Conservation (phyloP, 2,888 invertebrate genomes). For the Hemicrepidius hirtus region DNA sequence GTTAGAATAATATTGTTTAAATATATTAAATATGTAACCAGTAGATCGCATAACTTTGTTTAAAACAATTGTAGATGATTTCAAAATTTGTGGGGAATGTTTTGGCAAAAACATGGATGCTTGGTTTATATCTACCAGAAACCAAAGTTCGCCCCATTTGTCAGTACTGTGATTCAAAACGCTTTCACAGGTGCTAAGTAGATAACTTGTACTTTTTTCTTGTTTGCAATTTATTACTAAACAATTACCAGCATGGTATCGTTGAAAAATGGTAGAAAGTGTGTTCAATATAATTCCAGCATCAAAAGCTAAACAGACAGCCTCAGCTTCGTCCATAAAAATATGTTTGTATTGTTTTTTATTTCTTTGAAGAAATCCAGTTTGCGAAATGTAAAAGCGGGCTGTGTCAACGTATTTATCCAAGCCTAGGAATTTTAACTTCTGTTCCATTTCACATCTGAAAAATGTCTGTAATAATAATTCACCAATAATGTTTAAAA, state of each 20-base stretch:
- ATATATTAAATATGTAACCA: conserved; percentile 65
- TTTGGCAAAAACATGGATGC: conserved; percentile 67
- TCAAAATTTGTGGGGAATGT: conserved; percentile 64
- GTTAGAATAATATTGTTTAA: conserved; percentile 66
- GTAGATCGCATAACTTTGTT: conserved; percentile 68
- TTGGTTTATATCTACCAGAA: conserved; percentile 69
- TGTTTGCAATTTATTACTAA: conserved; percentile 54
- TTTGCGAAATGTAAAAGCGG: conserved; percentile 65
- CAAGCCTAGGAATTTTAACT: conserved; percentile 61
- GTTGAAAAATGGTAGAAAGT: conserved; percentile 60
- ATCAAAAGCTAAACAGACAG: conserved; percentile 66
- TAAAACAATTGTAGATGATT: conserved; percentile 63
- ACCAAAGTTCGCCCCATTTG: conserved; percentile 68
- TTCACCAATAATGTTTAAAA: background rate
- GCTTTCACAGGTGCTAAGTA: conserved; percentile 40
- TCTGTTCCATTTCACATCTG: conserved; percentile 64
- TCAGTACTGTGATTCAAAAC: conserved; percentile 54
- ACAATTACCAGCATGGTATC: conserved; percentile 65
- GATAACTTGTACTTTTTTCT: conserved; percentile 7
- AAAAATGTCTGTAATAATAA: conserved; percentile 38
- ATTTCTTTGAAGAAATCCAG: conserved; percentile 63
- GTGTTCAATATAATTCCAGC: conserved; percentile 63
- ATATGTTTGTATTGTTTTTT: conserved; percentile 66
- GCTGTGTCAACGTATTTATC: conserved; percentile 65
- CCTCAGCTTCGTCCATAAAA: conserved; percentile 70